Conservation (phyloP, 2,797 vertebrate species). For the Aquila chrysaetos region DNA sequence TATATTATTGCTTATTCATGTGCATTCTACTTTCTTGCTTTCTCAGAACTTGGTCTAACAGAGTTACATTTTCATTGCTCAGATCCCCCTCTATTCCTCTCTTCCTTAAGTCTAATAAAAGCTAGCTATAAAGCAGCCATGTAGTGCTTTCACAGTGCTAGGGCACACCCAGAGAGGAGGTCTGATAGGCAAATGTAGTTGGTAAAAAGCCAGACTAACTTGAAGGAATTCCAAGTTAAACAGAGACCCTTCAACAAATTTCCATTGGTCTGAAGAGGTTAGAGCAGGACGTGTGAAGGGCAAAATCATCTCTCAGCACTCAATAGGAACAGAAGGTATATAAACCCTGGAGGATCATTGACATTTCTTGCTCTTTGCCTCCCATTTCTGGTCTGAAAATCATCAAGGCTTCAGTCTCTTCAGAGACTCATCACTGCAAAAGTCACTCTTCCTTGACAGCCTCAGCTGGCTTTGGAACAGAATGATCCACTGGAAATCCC, state of each 20-base stretch:
- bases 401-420: neutral
- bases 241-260: neutral
- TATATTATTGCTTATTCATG: neutral
- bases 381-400: neutral
- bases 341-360: neutral
- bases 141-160: neutral
- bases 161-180: neutral
- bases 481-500: neutral
- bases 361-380: neutral
- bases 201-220: neutral
- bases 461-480: neutral
- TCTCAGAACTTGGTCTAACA: neutral
- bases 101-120: neutral
- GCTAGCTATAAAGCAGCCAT: neutral
- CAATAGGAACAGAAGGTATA: neutral
- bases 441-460: neutral
- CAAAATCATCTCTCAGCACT: neutral
- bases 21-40: neutral
- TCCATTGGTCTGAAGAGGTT: neutral
- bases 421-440: neutral
- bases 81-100: neutral
- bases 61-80: neutral
- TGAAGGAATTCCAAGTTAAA: constrained; percentile 3
- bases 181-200: neutral
- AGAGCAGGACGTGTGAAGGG: neutral